Evolutionary conservation across 1,140 invertebrate genomes (phyloP), one percentile per base, ranked within the genome.

Genomic region (Nasonia longicornis): DNA sequence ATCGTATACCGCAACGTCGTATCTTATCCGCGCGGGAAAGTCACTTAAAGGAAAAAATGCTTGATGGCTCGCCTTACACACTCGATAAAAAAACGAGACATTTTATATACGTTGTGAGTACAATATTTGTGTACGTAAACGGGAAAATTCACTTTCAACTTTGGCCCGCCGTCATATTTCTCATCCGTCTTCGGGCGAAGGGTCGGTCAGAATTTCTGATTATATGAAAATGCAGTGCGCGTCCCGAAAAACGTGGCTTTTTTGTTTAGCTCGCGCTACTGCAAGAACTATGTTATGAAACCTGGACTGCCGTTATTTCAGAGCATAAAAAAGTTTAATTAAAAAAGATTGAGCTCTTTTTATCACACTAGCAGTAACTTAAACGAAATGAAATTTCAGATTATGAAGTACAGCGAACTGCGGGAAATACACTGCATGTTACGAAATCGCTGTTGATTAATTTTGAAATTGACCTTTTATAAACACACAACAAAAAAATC

Each of bases 321-420:
- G 26, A 4, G 22, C 8, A 16, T 67, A 67, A 67, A 67, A 67
- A 67, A 67, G 14, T 67, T 67, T 67, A 67, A 67, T 67, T 67
- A 67, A 67, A 67, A 67, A 67, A 67, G 64, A 67, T 67, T 67
- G 64, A 67, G 64, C 64, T 31, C 22, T 67, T 67, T 67, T 67
- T 67, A 67, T n/a, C 29, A 29, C 64, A 29, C 29, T 16, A n/a
- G 29, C 22, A 7, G 64, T 29, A 67, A 31, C 22, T 67, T 67
- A 12, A 14, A 66, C 8, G 26, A 66, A 67, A 67, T 31, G 64
- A 67, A 67, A 31, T 67, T 29, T 67, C 64, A 31, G 22, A 67
- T 67, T 67, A 67, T 67, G 22, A 67, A 67, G 29, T 67, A 64
- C 63, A 12, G 63, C 16, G 26, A 67, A 31, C 31, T n/a, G 52